Percentiles rank a stretch among this genome's conserved stretches.
phyloP scores from a whole-genome alignment of 2,113 vertebrate genomes.

The Seriola quinqueradiata region DNA sequence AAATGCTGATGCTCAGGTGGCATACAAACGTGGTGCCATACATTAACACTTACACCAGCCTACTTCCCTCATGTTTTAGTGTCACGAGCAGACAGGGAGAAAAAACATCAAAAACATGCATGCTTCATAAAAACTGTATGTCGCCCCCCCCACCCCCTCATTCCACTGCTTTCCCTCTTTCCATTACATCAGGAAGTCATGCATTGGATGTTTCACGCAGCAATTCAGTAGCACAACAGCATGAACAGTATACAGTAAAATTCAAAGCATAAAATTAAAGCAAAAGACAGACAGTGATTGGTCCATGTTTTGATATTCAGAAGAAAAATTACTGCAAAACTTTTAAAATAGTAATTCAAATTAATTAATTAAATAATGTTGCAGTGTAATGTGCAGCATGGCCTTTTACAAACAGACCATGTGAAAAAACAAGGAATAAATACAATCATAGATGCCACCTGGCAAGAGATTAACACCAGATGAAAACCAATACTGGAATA shows the following conservation, averaged over 20 bases:
- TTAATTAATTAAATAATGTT: constrained; percentile 19
- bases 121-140: constrained; percentile 71
- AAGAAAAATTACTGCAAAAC: neutral
- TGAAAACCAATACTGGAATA: neutral
- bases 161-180: constrained; percentile 37
- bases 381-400: constrained; percentile 20
- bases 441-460: neutral
- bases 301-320: neutral
- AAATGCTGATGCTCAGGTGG: constrained; percentile 4
- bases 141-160: constrained; percentile 24
- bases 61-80: constrained; percentile 21
- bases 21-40: neutral
- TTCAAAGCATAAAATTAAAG: neutral
- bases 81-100: constrained; percentile 26
- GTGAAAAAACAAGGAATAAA: constrained; percentile 36
- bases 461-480: neutral
- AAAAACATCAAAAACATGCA: constrained; percentile 48
- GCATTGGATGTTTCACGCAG: constrained; percentile 37
- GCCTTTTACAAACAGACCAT: constrained; percentile 33
- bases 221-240: constrained; percentile 14
- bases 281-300: neutral
- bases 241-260: constrained; percentile 5
- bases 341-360: neutral
- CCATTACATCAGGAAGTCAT: constrained; percentile 13
- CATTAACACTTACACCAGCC: constrained; percentile 13